Conservation (phyloP, 2,888 invertebrate genomes). For the Lasius fuliginosus region DNA sequence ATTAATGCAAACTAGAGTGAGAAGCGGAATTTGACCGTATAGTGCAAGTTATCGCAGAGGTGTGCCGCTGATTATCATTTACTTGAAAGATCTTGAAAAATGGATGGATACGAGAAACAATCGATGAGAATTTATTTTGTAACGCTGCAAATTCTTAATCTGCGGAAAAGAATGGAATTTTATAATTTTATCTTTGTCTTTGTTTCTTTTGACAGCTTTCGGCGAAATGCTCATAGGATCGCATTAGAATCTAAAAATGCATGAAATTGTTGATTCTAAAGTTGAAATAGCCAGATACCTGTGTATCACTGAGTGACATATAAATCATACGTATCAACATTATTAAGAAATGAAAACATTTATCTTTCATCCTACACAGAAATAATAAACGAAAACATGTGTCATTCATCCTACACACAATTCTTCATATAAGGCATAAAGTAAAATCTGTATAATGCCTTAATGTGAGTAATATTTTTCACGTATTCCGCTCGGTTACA, state of each 20-base stretch:
- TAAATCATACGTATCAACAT: neutral
- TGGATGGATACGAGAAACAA: neutral
- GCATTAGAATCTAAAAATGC: neutral
- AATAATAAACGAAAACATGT: neutral
- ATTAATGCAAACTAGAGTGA: conserved; percentile 9
- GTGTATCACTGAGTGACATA: neutral
- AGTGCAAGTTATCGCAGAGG: neutral
- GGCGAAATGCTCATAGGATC: neutral
- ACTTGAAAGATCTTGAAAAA: neutral
- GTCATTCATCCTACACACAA: neutral
- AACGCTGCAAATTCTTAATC: neutral
- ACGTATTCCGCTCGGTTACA: conserved; percentile 21
- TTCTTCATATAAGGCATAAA: neutral
- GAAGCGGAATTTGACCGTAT: neutral
- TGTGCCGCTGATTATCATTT: neutral
- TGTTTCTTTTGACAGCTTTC: neutral
- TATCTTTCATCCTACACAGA: neutral
- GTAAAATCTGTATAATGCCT: neutral
- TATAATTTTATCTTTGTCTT: neutral
- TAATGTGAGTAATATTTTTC: neutral
- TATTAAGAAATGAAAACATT: neutral
- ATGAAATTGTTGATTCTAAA: conserved; percentile 10
- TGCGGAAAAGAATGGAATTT: neutral
- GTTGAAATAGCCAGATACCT: neutral
- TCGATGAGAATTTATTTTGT: neutral